A percentile compares a stretch with the other conserved stretches of the same genome.
phyloP scores from a whole-genome alignment of 2,888 invertebrate species.

The Caenorhabditis virilis region DNA sequence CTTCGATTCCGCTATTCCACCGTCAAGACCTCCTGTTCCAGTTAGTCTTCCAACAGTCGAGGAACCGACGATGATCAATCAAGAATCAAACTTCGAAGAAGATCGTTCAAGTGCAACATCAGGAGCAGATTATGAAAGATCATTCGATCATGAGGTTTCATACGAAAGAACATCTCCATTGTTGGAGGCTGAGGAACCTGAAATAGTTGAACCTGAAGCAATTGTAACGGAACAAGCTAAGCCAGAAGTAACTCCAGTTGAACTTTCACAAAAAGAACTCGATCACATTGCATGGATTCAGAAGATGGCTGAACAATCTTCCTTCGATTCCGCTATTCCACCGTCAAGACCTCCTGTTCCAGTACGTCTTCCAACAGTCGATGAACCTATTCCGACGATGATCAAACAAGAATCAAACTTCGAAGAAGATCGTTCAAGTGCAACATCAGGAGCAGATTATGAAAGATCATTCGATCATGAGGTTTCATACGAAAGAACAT shows the following conservation, averaged over 20 bases:
- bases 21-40: conserved; percentile 1
- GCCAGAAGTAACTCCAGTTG: background rate
- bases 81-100: conserved; percentile 8
- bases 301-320: conserved; percentile 37
- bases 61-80: background rate
- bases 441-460: background rate
- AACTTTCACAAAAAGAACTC: conserved; percentile 14
- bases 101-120: conserved; percentile 22
- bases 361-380: background rate
- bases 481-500: background rate
- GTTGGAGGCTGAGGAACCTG: conserved; percentile 6
- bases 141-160: conserved; percentile 7
- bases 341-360: background rate
- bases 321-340: background rate
- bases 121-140: conserved; percentile 23
- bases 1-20: background rate
- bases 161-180: conserved; percentile 13
- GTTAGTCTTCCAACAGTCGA: conserved; percentile 1
- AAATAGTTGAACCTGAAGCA: too few species aligned
- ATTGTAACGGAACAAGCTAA: background rate
- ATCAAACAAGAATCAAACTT: background rate
- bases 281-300: conserved; percentile 44
- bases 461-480: background rate
- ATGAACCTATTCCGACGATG: background rate
- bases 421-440: background rate